These are phyloP conservation scores for Novumbra hubbsi DNA, from an alignment of 2,797 vertebrate genomes.

Conservation along the genomic window DNA sequence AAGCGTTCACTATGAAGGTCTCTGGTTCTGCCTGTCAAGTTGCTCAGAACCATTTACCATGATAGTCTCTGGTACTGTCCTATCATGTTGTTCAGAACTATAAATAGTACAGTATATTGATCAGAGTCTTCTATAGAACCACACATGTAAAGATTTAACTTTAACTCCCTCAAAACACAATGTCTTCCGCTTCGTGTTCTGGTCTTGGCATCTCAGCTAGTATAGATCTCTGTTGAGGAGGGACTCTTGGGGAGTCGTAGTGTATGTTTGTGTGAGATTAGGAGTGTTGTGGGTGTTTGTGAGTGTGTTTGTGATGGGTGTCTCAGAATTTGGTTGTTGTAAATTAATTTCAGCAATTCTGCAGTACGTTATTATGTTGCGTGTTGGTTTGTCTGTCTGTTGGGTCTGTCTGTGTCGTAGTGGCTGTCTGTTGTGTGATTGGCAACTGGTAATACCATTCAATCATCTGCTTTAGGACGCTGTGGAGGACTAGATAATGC, in stretches of 20 bases:
- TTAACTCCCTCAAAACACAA: background rate
- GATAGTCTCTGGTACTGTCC: background rate
- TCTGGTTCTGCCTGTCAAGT: slow-evolving; percentile 8
- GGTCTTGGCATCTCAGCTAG: slow-evolving; percentile 23
- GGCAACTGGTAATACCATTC: background rate
- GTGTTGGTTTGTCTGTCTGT: background rate
- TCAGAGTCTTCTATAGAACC: background rate
- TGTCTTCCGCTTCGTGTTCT: background rate
- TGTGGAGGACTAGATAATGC: slow-evolving; percentile 33
- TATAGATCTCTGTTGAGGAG: slow-evolving; percentile 18
- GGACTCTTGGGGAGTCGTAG: slow-evolving; percentile 30
- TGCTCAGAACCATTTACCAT: too few species aligned
- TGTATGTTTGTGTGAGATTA: slow-evolving; percentile 5
- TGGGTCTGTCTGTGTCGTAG: slow-evolving; percentile 22
- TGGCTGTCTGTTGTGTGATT: background rate
- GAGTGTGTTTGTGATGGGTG: slow-evolving; percentile 11
- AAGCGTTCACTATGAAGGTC: slow-evolving; percentile 15
- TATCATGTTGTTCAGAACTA: background rate
- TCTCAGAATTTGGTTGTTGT: background rate
- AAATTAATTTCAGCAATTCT: background rate
- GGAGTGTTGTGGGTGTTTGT: slow-evolving; percentile 14
- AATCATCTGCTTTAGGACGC: background rate
- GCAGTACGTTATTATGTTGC: background rate
- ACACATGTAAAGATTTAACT: background rate
- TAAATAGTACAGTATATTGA: too few species aligned